Base-by-base conservation (phyloP, 2,797 vertebrate genomes). In the Phalanger gymnotis region DNA sequence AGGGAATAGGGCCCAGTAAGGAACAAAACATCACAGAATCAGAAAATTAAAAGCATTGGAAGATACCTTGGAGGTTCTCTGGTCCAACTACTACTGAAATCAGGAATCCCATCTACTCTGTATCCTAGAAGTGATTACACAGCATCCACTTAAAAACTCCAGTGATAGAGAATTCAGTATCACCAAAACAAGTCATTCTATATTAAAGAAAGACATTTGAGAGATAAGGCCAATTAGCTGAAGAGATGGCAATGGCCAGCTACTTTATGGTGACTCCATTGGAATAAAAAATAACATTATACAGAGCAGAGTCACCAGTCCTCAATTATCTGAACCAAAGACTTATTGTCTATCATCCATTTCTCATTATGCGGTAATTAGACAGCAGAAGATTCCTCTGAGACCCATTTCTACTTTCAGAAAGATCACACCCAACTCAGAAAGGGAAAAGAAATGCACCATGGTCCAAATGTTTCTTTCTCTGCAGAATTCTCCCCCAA, bases 401-500 rank as follows among this genome's bases (percentile, higher is more conserved):
- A 1, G 0, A 22, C 22, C 10, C 2, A 22, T 25, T 22, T 92
- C 2, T 34, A 7, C 22, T 58, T 54, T 40, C 31, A 91, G 11
- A 89, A 90, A 27, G 2, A 87, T 19, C 34, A 89, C 61, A 57
- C 22, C 19, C 54, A 66, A 31, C 31, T 57, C 47, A 55, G 53
- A 22, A 55, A 91, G 22, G 22, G 6, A 16, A 53, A n/a, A 27
- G 13, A 51, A 47, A 9, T 53, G 5, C 27, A 56, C 28, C 0
- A 27, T 4, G 54, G 53, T 89, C 47, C 61, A 0, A 53, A 89
- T 90, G 91, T 93, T 47, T 58, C 87, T 54, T 4, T 96, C 93
- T 95, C 87, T 90, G 90, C 11, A 91, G 57, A 94, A 94, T 91
- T 92, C 54, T 73, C 81, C 93, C 55, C 54, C 73, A 66, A 94